Percentiles rank a stretch among this genome's conserved stretches.
phyloP scores from a whole-genome alignment of 2,888 invertebrate genomes.

The Pachliopta kotzebuea region DNA sequence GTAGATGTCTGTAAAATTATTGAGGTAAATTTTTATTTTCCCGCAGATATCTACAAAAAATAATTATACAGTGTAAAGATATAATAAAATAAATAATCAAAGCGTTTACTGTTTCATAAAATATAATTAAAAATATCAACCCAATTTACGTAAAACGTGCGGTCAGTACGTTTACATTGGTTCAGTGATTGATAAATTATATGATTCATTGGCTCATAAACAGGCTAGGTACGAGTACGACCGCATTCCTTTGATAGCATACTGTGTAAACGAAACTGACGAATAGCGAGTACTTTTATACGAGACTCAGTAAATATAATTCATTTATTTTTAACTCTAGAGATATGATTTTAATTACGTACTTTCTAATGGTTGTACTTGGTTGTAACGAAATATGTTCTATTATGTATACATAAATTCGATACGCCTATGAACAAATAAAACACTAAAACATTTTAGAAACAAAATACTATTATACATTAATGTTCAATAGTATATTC shows the following conservation, averaged over 20 bases:
- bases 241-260: constrained; percentile 71
- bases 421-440: too few relatives aligned
- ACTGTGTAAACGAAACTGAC: constrained; percentile 41
- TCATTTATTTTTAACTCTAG: too few relatives aligned
- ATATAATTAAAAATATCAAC: constrained; percentile 1
- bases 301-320: background rate
- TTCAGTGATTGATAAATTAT: constrained; percentile 60
- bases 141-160: constrained; percentile 29
- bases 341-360: background rate
- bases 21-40: too few relatives aligned
- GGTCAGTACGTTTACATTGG: constrained; percentile 38
- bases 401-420: too few relatives aligned
- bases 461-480: too few relatives aligned
- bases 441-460: too few relatives aligned
- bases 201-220: constrained; percentile 68
- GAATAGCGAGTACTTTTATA: constrained; percentile 21
- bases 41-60: too few relatives aligned
- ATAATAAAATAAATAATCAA: background rate
- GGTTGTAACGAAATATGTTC: too few relatives aligned
- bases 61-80: too few relatives aligned
- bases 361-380: background rate
- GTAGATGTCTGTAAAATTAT: too few relatives aligned
- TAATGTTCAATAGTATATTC: too few relatives aligned
- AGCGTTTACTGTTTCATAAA: background rate
- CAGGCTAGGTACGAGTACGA: constrained; percentile 54